These are phyloP conservation scores for Halocaridina rubra DNA, from an alignment of 2,888 invertebrate species.

Conservation along the genomic window DNA sequence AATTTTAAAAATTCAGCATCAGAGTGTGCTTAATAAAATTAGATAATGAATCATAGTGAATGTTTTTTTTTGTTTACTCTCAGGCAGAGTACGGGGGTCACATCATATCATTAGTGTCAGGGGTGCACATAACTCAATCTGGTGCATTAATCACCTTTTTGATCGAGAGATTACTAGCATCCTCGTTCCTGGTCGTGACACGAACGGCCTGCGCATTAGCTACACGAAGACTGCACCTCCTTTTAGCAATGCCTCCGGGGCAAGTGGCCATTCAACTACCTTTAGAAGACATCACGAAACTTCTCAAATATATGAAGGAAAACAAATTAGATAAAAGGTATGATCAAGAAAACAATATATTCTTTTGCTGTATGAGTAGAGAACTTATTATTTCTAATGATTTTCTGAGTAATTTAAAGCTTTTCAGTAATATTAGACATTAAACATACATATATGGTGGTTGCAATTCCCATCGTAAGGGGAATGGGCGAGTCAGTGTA, in stretches of 20 bases:
- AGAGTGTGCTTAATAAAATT: too few relatives aligned
- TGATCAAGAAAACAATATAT: too few relatives aligned
- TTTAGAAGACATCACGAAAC: conserved; percentile 77
- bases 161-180: conserved; percentile 76
- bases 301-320: conserved; percentile 69
- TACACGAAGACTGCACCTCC: conserved; percentile 71
- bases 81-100: conserved; percentile 75
- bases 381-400: too few relatives aligned
- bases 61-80: too few relatives aligned
- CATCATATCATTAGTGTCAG: conserved; percentile 77
- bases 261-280: conserved; percentile 76
- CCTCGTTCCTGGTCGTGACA: conserved; percentile 77
- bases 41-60: neutral
- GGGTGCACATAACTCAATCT: conserved; percentile 78
- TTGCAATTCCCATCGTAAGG: too few relatives aligned
- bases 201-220: conserved; percentile 80
- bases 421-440: too few relatives aligned
- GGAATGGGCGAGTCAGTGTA: too few relatives aligned
- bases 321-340: conserved; percentile 75
- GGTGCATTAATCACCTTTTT: conserved; percentile 77
- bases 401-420: too few relatives aligned
- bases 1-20: too few relatives aligned
- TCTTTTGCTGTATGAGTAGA: too few relatives aligned
- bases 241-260: conserved; percentile 71
- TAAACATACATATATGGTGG: too few relatives aligned